A percentile compares a stretch with the other conserved stretches of the same genome.
These are phyloP conservation scores for Apogon hyalosoma DNA, from an alignment of 2,797 vertebrate genomes.

Conservation along the genomic window DNA sequence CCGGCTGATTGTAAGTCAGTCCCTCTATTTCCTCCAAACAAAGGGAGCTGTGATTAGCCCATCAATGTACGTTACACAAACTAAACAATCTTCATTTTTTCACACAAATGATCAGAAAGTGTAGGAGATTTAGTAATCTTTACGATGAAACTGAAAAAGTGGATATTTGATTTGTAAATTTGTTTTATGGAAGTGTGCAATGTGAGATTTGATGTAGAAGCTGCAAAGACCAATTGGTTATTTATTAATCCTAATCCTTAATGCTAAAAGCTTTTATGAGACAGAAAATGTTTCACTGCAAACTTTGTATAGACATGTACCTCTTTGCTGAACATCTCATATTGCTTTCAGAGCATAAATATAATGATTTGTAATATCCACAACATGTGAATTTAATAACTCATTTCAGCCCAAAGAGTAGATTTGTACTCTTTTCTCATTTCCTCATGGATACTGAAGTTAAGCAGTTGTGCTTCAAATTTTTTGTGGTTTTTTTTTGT, in stretches of 20 bases:
- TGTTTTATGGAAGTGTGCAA: no score
- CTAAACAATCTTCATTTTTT: background rate
- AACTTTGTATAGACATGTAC: background rate
- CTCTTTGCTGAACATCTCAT: background rate
- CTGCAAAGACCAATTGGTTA: conserved; percentile 14
- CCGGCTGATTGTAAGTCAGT: conserved; percentile 46
- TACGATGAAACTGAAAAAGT: no score
- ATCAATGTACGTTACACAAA: conserved; percentile 9
- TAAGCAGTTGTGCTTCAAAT: background rate
- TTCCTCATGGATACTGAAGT: background rate
- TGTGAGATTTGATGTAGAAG: background rate
- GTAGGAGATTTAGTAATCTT: no score
- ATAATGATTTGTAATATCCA: background rate
- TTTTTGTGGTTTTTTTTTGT: background rate
- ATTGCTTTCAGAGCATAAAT: background rate
- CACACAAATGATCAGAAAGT: background rate
- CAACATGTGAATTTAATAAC: background rate
- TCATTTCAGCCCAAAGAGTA: background rate
- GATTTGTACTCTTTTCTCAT: background rate
- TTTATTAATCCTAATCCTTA: no score
- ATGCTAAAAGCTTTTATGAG: conserved; percentile 8
- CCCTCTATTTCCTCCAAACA: conserved; percentile 46
- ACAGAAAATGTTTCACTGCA: background rate
- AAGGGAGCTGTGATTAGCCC: conserved; percentile 30
- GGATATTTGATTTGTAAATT: no score